These are phyloP conservation scores for Karalla daura DNA, from an alignment of 2,797 vertebrate genomes.

Conservation along the genomic window DNA sequence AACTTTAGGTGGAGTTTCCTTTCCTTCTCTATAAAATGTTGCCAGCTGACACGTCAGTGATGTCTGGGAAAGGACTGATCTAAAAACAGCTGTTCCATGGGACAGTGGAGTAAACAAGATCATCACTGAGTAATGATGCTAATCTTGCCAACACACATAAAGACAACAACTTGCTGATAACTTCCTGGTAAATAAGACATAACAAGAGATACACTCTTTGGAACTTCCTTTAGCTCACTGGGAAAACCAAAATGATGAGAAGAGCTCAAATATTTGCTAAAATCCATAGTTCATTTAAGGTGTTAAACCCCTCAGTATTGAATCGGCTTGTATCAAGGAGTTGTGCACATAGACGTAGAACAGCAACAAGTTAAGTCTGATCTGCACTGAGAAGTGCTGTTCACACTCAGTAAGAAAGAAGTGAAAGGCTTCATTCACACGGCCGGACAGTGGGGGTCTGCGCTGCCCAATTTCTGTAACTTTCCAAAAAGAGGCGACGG, in stretches of 20 bases:
- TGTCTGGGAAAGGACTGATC: slow-evolving; percentile 49
- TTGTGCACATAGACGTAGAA: neutral
- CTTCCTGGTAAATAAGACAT: too few relatives aligned
- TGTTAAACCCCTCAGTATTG: neutral
- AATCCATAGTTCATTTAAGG: too few relatives aligned
- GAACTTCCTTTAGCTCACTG: too few relatives aligned
- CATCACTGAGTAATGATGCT: slow-evolving; percentile 21
- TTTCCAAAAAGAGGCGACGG: slow-evolving; percentile 65
- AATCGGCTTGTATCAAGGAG: neutral
- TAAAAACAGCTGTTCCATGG: slow-evolving; percentile 7
- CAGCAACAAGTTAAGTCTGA: slow-evolving; percentile 22
- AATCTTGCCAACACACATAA: slow-evolving; percentile 23
- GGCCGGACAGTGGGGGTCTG: slow-evolving; percentile 48
- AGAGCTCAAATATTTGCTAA: too few relatives aligned
- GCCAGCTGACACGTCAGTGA: slow-evolving; percentile 43
- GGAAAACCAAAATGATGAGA: too few relatives aligned
- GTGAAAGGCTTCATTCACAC: slow-evolving; percentile 74
- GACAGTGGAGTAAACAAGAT: slow-evolving; percentile 16
- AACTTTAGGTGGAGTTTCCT: slow-evolving; percentile 74
- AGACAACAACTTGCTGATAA: slow-evolving; percentile 6
- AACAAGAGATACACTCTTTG: too few relatives aligned
- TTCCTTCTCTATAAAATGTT: slow-evolving; percentile 52
- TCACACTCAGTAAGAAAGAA: slow-evolving; percentile 30
- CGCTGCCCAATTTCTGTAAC: slow-evolving; percentile 53
- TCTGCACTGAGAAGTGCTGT: slow-evolving; percentile 7